Base-by-base conservation (phyloP, 2,888 invertebrate species). In the Rotaria socialis region DNA sequence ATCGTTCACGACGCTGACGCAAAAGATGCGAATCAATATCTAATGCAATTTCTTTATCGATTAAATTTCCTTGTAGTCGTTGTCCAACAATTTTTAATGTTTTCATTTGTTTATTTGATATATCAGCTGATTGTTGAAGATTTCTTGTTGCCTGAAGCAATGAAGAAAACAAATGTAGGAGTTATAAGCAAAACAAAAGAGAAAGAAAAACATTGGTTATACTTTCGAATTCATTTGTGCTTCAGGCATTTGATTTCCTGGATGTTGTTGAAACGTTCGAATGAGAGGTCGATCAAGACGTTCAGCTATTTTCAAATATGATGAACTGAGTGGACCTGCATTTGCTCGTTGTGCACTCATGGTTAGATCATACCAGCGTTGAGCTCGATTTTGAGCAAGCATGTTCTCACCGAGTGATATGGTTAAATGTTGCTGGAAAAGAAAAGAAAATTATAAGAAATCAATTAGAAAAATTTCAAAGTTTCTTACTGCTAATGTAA, bases 241-340 rank as follows among this genome's bases (percentile, higher is more conserved):
- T 88, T 91, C 91, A 11, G 91, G 90, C 60, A 91, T 87, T 88
- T 91, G 90, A 85, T 89, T 90, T 52, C 91, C 91, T 41, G 91
- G 90, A 88, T 91, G 91, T 86, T 90, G 88, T 88, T 91, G 91
- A 88, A 89, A 90, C 27, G 90, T 89, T 24, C 89, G 88, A 55
- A 91, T 89, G 86, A 91, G 88, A 24, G 91, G 91, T n/a, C 91
- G 88, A 87, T 91, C 89, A 52, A 91, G 88, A 58, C 89, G 89
- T 88, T 91, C 91, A 58, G 90, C 88, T 1, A 89, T 89, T 41
- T 89, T 89, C 86, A 91, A 88, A 87, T 90, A 90, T 85, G 89
- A 88, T 87, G 89, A 89, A 85, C 88, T 88, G 19, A 89, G 89
- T 55, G 91, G 91, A 86, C 91, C 91, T 90, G 89, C 87, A 35